Evolutionary conservation across 2,113 vertebrate species (phyloP), one percentile per base, ranked within the genome.

Genomic region (Brachyhypopomus gauderio): DNA sequence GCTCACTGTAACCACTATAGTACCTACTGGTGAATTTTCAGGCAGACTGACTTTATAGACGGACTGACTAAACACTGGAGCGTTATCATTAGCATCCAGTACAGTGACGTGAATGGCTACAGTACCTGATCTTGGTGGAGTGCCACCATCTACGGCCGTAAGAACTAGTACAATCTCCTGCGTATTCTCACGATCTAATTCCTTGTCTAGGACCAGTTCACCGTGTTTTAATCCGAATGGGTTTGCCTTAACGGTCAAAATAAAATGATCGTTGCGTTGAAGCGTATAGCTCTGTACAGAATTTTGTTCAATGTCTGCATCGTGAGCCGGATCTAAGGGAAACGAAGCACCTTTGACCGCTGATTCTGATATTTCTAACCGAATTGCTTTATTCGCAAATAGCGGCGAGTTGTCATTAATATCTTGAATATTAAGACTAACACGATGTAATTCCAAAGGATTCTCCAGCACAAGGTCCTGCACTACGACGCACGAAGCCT

Each of bases 381-480:
- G 59, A 9, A 89, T 84, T 0, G 11, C 52, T 3, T 63, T 67
- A 55, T 85, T 88, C 0, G 9, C 8, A 85, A 94, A 94, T n/a
- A n/a, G 69, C 5, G 93, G 92, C 0, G 75, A 5, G 75, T 94
- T 92, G 72, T 94, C 93, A 80, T 94, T 94, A 62, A 94, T 82
- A 75, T 94, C 93, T 60, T 90, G 84, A 38, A 94, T 85, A 56
- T 87, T 83, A 17, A 94, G 75, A 4, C 5, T 16, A 17, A 90
- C 67, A 90, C 59, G 74, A 85, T 88, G 76, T 81, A 85, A 14
- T 22, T 89, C 86, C 62, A 90, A 55, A 5, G 82, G 87, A 75
- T 77, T 85, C 64, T 82, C 86, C 0, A 81, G 64, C 7, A 94
- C 87, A 22, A 82, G 85, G 75, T 94, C 94, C 66, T 91, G 85